Conservation (phyloP, 2,888 invertebrate genomes). For the Erpobdella octoculata region DNA sequence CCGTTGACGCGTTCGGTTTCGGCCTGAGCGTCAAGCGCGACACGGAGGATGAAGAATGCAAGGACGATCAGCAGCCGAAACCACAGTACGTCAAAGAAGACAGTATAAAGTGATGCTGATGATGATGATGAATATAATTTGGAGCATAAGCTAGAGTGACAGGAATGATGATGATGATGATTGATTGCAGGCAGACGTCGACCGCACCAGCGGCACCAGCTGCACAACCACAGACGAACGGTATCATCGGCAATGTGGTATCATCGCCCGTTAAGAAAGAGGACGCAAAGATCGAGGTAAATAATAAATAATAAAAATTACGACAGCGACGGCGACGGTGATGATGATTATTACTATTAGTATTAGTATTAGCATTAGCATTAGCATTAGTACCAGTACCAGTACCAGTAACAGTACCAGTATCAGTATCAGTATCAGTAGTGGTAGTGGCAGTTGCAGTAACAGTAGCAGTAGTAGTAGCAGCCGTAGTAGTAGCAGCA, state of each 20-base stretch:
- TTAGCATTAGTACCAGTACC: no score
- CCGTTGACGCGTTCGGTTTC: conserved; percentile 21
- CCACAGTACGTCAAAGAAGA: conserved; percentile 57
- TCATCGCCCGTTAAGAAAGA: background rate
- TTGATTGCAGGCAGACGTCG: background rate
- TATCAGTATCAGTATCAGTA: no score
- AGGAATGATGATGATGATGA: background rate
- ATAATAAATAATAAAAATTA: background rate
- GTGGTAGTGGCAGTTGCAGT: no score
- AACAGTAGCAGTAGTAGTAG: no score
- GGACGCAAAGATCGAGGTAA: conserved; percentile 2
- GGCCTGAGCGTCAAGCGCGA: conserved; percentile 42
- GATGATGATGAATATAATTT: background rate
- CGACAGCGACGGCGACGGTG: background rate
- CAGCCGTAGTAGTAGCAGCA: no score
- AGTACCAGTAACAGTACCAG: no score
- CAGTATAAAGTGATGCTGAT: background rate
- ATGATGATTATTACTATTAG: background rate
- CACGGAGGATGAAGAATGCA: conserved; percentile 42
- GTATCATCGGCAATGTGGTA: background rate
- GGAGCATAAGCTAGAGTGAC: background rate
- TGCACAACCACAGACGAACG: background rate
- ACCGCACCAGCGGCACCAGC: background rate
- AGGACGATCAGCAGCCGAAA: conserved; percentile 60
- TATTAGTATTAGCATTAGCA: background rate